phyloP scores from a whole-genome alignment of 2,888 invertebrate genomes.

The Ennomos quercinarius region DNA sequence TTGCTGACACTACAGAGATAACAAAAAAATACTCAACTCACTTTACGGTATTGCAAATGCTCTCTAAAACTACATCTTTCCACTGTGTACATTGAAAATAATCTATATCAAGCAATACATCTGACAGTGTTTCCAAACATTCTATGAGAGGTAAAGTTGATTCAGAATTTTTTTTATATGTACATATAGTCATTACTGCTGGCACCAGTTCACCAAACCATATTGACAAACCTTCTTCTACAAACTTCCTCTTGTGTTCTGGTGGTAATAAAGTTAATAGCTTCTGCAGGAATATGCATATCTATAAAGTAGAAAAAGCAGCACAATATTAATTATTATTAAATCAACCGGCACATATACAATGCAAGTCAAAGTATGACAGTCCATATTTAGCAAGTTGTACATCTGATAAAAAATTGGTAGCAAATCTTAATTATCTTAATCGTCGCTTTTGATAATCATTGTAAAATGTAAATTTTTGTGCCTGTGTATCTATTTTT shows the following conservation, averaged over 20 bases:
- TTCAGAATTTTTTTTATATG: not conserved
- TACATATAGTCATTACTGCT: constrained; percentile 54
- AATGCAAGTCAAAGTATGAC: too few species aligned
- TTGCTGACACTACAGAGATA: too few species aligned
- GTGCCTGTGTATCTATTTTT: too few species aligned
- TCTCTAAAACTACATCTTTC: constrained; percentile 60
- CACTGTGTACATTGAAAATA: constrained; percentile 71
- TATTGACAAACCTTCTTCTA: constrained; percentile 66
- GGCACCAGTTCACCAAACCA: constrained; percentile 82
- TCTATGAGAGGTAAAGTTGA: constrained; percentile 41
- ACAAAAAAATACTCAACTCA: constrained; percentile 48
- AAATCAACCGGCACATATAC: not conserved
- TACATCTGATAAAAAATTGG: too few species aligned
- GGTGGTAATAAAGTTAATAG: constrained; percentile 60
- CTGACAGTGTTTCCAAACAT: constrained; percentile 71
- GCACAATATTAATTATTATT: not conserved
- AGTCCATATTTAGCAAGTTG: too few species aligned
- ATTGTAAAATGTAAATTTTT: too few species aligned
- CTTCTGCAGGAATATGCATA: constrained; percentile 45
- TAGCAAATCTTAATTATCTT: too few species aligned
- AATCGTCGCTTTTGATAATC: too few species aligned
- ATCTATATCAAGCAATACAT: constrained; percentile 64
- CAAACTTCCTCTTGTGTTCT: constrained; percentile 61
- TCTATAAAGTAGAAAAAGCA: constrained; percentile 34
- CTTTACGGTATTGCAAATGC: constrained; percentile 66